Evolutionary conservation across 2,113 vertebrate species (phyloP).

Genomic region (Caloenas nicobarica): DNA sequence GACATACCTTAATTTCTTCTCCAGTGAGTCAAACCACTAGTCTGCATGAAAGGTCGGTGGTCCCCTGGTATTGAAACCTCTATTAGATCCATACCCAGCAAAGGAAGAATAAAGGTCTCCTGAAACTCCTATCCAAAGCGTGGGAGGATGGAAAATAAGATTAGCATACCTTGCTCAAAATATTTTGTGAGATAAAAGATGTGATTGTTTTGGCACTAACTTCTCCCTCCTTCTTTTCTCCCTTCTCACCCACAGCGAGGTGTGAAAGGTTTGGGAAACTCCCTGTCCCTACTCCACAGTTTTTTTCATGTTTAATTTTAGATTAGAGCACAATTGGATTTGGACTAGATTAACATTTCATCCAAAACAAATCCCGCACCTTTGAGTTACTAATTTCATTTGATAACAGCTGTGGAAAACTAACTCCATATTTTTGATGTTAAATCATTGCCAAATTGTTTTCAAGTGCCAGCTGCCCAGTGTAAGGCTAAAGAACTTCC

Average conservation of each 20-base stretch:
- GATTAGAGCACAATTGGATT: conserved; percentile 14
- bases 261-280: conserved; percentile 37
- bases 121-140: not conserved
- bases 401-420: conserved; percentile 24
- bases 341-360: conserved; percentile 5
- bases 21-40: not conserved
- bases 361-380: not conserved
- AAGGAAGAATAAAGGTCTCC: not conserved
- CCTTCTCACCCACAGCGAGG: not conserved
- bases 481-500: conserved; percentile 15
- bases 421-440: not conserved
- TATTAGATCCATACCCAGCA: not conserved
- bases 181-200: conserved; percentile 27
- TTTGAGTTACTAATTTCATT: conserved; percentile 13
- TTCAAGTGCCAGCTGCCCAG: not conserved
- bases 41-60: not conserved
- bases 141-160: conserved; percentile 35
- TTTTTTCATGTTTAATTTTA: not conserved
- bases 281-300: not conserved
- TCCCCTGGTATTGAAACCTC: not conserved
- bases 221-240: not conserved
- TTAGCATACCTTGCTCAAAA: conserved; percentile 25
- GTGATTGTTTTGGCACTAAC: conserved; percentile 17
- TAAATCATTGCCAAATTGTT: conserved; percentile 17
- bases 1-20: not conserved